These are phyloP conservation scores for Osedax frankpressi DNA, from an alignment of 2,888 invertebrate species.

Conservation along the genomic window DNA sequence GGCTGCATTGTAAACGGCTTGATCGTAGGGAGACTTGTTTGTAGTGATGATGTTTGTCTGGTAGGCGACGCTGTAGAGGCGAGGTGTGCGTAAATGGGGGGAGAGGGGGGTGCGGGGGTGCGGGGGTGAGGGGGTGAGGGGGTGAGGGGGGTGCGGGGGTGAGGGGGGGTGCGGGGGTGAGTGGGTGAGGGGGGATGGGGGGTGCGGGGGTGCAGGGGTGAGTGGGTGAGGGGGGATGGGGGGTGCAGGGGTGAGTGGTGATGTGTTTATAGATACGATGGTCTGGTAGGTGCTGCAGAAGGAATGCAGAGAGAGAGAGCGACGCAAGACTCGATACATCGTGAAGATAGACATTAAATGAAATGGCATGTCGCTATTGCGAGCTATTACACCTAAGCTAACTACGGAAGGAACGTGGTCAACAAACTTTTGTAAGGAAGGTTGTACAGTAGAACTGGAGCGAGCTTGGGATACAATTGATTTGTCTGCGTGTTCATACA, in stretches of 20 bases:
- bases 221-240: neutral
- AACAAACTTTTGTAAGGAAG: neutral
- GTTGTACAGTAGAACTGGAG: neutral
- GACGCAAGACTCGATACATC: too few species aligned
- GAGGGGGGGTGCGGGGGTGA: neutral
- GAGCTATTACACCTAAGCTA: too few species aligned
- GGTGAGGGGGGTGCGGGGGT: neutral
- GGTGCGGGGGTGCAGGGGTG: neutral
- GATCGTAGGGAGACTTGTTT: constrained; percentile 62
- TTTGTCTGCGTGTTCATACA: neutral
- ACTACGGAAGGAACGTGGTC: too few species aligned
- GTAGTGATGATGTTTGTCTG: neutral
- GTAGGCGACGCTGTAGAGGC: neutral
- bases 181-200: neutral
- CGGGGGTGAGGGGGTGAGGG: neutral
- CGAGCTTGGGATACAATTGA: neutral
- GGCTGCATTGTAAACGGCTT: constrained; percentile 85
- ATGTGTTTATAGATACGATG: neutral
- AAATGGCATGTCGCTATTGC: too few species aligned
- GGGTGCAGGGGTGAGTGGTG: neutral
- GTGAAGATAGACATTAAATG: too few species aligned
- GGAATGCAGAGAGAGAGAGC: neutral
- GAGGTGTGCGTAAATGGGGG: neutral
- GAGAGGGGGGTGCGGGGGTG: neutral
- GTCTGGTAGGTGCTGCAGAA: neutral